Percentiles rank a stretch among this genome's conserved stretches.
These are phyloP conservation scores for Drosophila nigrodunni DNA, from an alignment of 1,140 invertebrate species.

Conservation along the genomic window DNA sequence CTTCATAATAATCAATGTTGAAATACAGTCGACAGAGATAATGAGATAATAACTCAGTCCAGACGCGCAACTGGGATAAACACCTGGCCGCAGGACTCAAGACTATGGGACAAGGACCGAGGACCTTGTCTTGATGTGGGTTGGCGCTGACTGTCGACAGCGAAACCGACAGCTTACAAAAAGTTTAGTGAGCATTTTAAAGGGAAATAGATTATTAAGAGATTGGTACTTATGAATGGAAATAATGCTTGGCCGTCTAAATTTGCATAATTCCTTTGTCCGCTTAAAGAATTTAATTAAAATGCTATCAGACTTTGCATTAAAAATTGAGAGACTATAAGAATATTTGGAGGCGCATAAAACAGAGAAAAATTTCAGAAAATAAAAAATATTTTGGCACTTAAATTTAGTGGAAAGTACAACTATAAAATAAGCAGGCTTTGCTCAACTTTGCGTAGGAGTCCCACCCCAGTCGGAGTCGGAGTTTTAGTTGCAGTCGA, in stretches of 20 bases:
- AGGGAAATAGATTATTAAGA: slow-evolving; percentile 37
- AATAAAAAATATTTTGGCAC: slow-evolving; percentile 57
- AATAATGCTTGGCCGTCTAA: slow-evolving; percentile 46
- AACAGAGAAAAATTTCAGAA: slow-evolving; percentile 31
- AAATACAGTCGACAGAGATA: slow-evolving; percentile 40
- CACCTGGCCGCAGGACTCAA: slow-evolving; percentile 46
- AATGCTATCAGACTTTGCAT: slow-evolving; percentile 25
- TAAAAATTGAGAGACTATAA: slow-evolving; percentile 16
- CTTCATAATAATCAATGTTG: slow-evolving; percentile 68
- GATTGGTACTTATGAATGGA: slow-evolving; percentile 58
- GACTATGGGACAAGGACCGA: background rate
- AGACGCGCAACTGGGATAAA: slow-evolving; percentile 33
- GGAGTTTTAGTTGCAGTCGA: slow-evolving; percentile 44
- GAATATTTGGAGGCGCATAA: slow-evolving; percentile 17
- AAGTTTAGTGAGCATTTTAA: slow-evolving; percentile 32
- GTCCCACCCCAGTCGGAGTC: slow-evolving; percentile 23
- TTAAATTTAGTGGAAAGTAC: slow-evolving; percentile 32
- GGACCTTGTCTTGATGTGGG: slow-evolving; percentile 42
- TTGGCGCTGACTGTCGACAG: slow-evolving; percentile 17
- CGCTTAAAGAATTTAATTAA: slow-evolving; percentile 73
- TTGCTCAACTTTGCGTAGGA: slow-evolving; percentile 37
- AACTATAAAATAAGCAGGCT: slow-evolving; percentile 55
- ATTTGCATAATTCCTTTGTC: slow-evolving; percentile 71
- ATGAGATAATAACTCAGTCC: slow-evolving; percentile 56
- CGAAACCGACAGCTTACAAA: slow-evolving; percentile 27